Base-by-base conservation (phyloP, 1,140 invertebrate species). In the Cecropterus lyciades region DNA sequence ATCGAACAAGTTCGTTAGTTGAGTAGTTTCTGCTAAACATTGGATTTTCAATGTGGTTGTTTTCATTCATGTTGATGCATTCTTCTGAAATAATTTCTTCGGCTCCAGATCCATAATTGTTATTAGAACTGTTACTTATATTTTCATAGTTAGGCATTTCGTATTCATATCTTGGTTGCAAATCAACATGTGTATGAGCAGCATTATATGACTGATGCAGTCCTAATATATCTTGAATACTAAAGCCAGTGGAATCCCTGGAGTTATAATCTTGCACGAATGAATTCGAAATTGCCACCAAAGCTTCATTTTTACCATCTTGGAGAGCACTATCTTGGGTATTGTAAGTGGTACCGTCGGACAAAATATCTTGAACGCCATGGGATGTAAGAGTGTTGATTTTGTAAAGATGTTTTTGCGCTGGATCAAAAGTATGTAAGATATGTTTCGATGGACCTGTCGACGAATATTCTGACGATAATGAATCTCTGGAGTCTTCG, bases 161-260 rank as follows among this genome's bases (percentile, higher is more conserved):
- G 62, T 92, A 92, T 60, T 91, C 86, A 55, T 89, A 87, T 80
- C 84, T 80, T 30, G 77, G 56, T 48, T 84, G 77, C 45, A 89
- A 70, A 6, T 83, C 79, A 11, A 88, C 87, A 27, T 80, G 84
- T n/a, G 17, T 9, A 43, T 65, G 76, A 1, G 65, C 8, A 14
- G 70, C 17, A 42, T 77, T 83, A 20, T 88, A 92, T 1, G 85
- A 79, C 30, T 92, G 88, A 15, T 92, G 83, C 5, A 92, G 68
- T 14, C 91, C 92, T 46, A 93, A 79, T 30, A 93, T 92, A 51
- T 92, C 92, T 40, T 93, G 92, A 33, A 93, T 92, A 55, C 85
- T 93, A 67, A 92, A 93, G 14, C 88, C 85, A 0, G 83, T 89
- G 0, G 91, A 92, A 66, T 93, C 91, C 69, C 90, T 83, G 6